A percentile compares a stretch with the other conserved stretches of the same genome.
Evolutionary conservation across 2,888 invertebrate genomes (phyloP).

Genomic region (Epinotia ramella): DNA sequence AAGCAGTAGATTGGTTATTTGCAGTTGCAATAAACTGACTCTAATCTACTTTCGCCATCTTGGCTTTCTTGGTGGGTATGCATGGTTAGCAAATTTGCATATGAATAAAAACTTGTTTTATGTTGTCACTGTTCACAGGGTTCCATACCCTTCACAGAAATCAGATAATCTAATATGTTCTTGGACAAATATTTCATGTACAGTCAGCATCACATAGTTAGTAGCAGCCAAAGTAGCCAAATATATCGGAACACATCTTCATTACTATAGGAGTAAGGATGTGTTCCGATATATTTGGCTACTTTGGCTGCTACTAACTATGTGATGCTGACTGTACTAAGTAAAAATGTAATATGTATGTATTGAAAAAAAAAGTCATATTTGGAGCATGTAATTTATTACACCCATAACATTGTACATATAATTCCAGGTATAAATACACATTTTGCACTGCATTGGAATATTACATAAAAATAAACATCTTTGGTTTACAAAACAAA

Average conservation of each 20-base stretch:
- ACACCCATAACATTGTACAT: constrained; percentile 79
- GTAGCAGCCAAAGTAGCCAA: too few relatives aligned
- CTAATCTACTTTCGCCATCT: too few relatives aligned
- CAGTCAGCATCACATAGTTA: too few relatives aligned
- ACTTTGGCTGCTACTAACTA: too few relatives aligned
- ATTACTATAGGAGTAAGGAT: too few relatives aligned
- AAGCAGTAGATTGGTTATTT: too few relatives aligned
- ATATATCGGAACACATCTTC: too few relatives aligned
- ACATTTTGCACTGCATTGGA: constrained; percentile 72
- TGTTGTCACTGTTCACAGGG: background rate
- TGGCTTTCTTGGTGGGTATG: background rate
- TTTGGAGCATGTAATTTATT: constrained; percentile 81
- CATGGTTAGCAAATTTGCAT: background rate
- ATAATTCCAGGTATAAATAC: constrained; percentile 72
- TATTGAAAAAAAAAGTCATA: constrained; percentile 47
- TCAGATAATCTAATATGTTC: background rate
- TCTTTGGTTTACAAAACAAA: constrained; percentile 82
- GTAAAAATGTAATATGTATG: background rate
- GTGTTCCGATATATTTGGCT: too few relatives aligned
- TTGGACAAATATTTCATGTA: background rate
- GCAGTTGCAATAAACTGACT: too few relatives aligned
- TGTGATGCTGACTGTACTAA: too few relatives aligned
- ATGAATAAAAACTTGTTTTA: background rate
- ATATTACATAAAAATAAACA: constrained; percentile 79
- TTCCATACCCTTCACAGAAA: background rate